phyloP scores from a whole-genome alignment of 2,113 vertebrate species.

The Maccullochella peelii region DNA sequence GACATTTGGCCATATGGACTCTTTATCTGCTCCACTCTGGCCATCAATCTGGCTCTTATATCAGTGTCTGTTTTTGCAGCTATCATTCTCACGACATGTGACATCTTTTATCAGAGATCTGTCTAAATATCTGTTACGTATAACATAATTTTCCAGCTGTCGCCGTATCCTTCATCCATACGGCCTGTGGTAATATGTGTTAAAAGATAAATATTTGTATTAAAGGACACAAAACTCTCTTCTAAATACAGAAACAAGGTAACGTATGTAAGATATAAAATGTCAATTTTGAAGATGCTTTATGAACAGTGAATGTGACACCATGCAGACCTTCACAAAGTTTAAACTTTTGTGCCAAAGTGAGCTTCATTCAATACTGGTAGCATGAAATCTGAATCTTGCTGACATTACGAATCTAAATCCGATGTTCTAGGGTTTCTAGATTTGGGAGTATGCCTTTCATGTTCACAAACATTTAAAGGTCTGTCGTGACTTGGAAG shows the following conservation, averaged over 20 bases:
- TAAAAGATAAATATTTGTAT: background rate
- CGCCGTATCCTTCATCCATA: background rate
- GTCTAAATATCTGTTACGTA: conserved; percentile 45
- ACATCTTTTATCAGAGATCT: conserved; percentile 36
- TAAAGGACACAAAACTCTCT: background rate
- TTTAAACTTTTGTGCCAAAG: conserved; percentile 18
- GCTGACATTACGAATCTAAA: conserved; percentile 33
- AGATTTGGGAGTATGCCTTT: background rate
- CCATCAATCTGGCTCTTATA: conserved; percentile 61
- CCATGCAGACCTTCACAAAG: background rate
- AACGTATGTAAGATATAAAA: background rate
- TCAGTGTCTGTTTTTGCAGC: conserved; percentile 31
- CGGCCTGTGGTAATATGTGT: background rate
- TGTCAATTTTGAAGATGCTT: background rate
- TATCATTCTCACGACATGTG: conserved; percentile 9
- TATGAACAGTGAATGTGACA: conserved; percentile 1
- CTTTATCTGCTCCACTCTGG: conserved; percentile 35
- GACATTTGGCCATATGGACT: conserved; percentile 13
- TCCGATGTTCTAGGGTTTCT: conserved; percentile 23
- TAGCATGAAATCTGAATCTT: conserved; percentile 20
- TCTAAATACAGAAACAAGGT: background rate
- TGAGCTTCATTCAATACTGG: background rate
- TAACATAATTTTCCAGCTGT: background rate
- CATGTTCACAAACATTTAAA: conserved; percentile 11
- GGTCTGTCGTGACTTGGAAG: conserved; percentile 19